Conservation (phyloP, 2,113 vertebrate genomes). For the Sander lucioperca region DNA sequence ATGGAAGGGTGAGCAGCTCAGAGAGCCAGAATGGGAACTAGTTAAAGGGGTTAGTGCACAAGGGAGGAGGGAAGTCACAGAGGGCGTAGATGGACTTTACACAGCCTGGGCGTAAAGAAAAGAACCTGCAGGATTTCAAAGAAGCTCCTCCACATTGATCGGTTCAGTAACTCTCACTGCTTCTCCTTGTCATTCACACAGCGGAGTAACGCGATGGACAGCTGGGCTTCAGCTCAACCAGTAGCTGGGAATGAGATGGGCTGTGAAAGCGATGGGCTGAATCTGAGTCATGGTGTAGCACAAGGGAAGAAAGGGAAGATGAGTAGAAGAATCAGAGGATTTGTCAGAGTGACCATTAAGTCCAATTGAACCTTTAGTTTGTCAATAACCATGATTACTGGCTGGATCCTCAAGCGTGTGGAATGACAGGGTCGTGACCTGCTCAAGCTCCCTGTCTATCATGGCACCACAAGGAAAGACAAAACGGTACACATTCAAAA, state of each 20-base stretch:
- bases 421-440: slow-evolving; percentile 49
- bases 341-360: slow-evolving; percentile 58
- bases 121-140: slow-evolving; percentile 78
- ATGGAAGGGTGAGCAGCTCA: slow-evolving; percentile 67
- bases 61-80: slow-evolving; percentile 54
- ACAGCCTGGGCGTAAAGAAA: slow-evolving; percentile 77
- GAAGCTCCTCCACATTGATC: slow-evolving; percentile 72
- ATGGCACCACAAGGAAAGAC: slow-evolving; percentile 1
- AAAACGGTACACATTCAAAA: background rate
- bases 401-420: slow-evolving; percentile 38
- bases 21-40: slow-evolving; percentile 52
- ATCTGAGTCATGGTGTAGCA: slow-evolving; percentile 48
- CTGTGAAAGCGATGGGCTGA: slow-evolving; percentile 65
- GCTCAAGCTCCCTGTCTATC: slow-evolving; percentile 14
- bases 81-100: slow-evolving; percentile 75
- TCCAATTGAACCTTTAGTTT: slow-evolving; percentile 69
- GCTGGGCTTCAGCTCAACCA: slow-evolving; percentile 70
- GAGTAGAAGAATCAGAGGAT: slow-evolving; percentile 54
- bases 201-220: slow-evolving; percentile 74
- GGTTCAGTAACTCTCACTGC: slow-evolving; percentile 73
- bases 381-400: slow-evolving; percentile 73
- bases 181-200: slow-evolving; percentile 77
- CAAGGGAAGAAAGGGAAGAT: slow-evolving; percentile 54
- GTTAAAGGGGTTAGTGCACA: slow-evolving; percentile 50
- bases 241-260: slow-evolving; percentile 65